A percentile compares a stretch with the other conserved stretches of the same genome.
Evolutionary conservation across 1,140 invertebrate genomes (phyloP).

Genomic region (Protaetia brevitarsis): DNA sequence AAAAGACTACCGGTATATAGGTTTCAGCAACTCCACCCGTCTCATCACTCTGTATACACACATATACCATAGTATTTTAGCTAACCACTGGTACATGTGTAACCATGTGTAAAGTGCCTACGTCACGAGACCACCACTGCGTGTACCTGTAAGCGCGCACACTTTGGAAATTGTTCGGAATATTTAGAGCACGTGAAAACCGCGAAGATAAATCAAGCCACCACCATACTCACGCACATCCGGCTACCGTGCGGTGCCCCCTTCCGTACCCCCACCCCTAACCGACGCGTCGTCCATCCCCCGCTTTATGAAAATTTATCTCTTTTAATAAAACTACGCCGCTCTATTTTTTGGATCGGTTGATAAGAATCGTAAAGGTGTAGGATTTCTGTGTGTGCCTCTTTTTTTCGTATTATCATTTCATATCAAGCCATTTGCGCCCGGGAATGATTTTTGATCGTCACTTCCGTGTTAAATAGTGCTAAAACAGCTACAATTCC

Average conservation of each 20-base stretch:
- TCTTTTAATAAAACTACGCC: conserved; percentile 15
- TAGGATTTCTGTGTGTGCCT: not conserved
- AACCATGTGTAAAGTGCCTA: not conserved
- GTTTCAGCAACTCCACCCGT: no score
- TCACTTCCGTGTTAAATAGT: no score
- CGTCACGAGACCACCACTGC: not conserved
- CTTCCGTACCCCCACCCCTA: not conserved
- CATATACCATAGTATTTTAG: not conserved
- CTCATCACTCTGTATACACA: not conserved
- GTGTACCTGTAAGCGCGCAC: not conserved
- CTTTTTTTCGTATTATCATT: not conserved
- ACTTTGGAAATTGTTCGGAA: conserved; percentile 15
- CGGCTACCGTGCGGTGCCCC: not conserved
- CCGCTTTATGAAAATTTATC: conserved; percentile 13
- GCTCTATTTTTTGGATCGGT: not conserved
- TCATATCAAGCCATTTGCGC: conserved; percentile 1
- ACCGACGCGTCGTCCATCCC: not conserved
- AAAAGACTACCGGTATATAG: no score
- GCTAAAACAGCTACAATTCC: no score
- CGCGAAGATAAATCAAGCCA: conserved; percentile 15
- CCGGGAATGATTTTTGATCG: not conserved
- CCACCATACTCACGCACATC: conserved; percentile 1
- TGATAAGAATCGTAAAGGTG: not conserved
- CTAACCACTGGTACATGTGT: not conserved
- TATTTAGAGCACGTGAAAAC: conserved; percentile 11